Evolutionary conservation across 2,888 invertebrate species (phyloP), one percentile per base, ranked within the genome.

Genomic region (Chaetoderma sp.): DNA sequence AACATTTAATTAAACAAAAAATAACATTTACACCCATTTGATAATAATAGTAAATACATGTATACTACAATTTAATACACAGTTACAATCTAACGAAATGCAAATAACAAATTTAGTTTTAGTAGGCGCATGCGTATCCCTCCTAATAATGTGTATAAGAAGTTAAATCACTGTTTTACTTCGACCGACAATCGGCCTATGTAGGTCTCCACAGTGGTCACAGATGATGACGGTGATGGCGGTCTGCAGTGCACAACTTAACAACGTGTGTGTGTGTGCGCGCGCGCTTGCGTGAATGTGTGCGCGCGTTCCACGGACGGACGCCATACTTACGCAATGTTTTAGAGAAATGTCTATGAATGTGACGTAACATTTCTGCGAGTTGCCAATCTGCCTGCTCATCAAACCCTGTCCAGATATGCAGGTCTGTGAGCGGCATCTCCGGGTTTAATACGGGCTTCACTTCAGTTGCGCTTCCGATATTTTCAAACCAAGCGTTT

Each of bases 341-440:
- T 13, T 63, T 54, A 10, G 52, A 28, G 56, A 74, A 78, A 10
- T 52, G 55, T 10, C 67, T 64, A 13, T 67, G 63, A 4, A 81
- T 72, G 62, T 78, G 76, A 21, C 67, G 65, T 18, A 81, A 60
- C 1, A 76, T 75, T 0, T 72, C 64, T 5, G 63, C 55, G 6
- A 81, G 70, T 33, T 73, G 66, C 79, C 79, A 79, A 23, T 79
- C 73, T 3, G 68, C 54, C 21, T 79, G 77, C 42, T 77, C 77
- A 30, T 77, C 76, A 58, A 78, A 79, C 23, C 81, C 81, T 6
- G 78, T 76, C 81, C 81, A 80, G 3, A 81, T 73, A 52, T 81
- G 78, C n/a, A 81, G 50, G 32, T 75, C 76, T 18, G 67, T 69
- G 10, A 80, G 62, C 2, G 80, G 79, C 1, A 77, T 73, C 25